A percentile compares a stretch with the other conserved stretches of the same genome.
These are phyloP conservation scores for Montipora sp. DNA, from an alignment of 64 coral and sea anemone species.

Conservation along the genomic window DNA sequence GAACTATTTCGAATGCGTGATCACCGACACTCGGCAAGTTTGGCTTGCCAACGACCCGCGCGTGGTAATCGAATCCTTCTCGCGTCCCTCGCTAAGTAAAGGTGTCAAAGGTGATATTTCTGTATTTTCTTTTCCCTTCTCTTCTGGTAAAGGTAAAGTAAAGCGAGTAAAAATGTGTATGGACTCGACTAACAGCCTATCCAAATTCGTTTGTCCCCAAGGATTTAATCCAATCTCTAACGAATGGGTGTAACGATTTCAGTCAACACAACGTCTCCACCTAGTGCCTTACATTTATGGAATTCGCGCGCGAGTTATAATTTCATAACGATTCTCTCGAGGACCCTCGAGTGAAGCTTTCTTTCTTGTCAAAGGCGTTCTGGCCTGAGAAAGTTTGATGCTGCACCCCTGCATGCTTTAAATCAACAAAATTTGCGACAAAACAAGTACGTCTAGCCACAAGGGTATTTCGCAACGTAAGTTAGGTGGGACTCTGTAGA, in stretches of 20 bases:
- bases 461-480: background rate
- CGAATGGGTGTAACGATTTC: too few species aligned
- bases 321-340: background rate
- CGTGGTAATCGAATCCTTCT: background rate
- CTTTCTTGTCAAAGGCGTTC: too few species aligned
- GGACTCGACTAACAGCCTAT: too few species aligned
- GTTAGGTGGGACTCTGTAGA: background rate
- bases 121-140: background rate
- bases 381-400: too few species aligned
- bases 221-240: too few species aligned
- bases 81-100: background rate
- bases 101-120: background rate
- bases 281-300: too few species aligned
- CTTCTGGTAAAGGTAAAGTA: background rate
- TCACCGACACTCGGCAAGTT: too few species aligned
- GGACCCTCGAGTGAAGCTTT: too few species aligned
- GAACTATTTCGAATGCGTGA: too few species aligned
- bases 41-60: too few species aligned
- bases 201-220: too few species aligned
- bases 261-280: too few species aligned
- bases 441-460: background rate
- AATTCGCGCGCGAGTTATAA: background rate
- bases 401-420: background rate
- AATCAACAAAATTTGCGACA: background rate
- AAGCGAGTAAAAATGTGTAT: background rate